Evolutionary conservation across 1,140 invertebrate genomes (phyloP).

Genomic region (Euborellia annulipes): DNA sequence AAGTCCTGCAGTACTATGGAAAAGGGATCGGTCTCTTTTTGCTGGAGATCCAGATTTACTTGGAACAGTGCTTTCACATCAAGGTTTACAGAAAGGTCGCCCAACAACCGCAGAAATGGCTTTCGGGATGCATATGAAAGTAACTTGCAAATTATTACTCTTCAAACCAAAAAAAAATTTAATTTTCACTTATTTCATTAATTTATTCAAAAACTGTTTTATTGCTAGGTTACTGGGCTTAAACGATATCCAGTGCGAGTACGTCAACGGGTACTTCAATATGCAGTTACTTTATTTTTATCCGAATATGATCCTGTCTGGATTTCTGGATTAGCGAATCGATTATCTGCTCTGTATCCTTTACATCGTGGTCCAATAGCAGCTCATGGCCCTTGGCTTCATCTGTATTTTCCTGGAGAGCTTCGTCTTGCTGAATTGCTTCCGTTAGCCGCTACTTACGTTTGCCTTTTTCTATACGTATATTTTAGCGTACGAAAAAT

Average conservation of each 20-base stretch:
- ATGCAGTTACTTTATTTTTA: slow-evolving; percentile 76
- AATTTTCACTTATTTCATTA: too few species aligned
- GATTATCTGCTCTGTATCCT: slow-evolving; percentile 53
- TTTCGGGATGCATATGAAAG: slow-evolving; percentile 74
- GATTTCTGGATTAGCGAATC: slow-evolving; percentile 44
- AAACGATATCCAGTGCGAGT: slow-evolving; percentile 70
- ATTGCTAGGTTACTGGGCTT: slow-evolving; percentile 55
- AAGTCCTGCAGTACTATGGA: slow-evolving; percentile 89
- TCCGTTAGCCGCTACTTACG: slow-evolving; percentile 66
- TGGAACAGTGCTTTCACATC: slow-evolving; percentile 62
- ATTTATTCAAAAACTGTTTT: too few species aligned
- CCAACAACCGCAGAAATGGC: slow-evolving; percentile 75
- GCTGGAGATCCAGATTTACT: slow-evolving; percentile 60
- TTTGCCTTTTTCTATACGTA: slow-evolving; percentile 76
- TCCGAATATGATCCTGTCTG: slow-evolving; percentile 62
- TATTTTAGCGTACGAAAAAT: slow-evolving; percentile 93
- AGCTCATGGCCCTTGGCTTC: slow-evolving; percentile 28
- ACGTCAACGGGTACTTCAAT: slow-evolving; percentile 70
- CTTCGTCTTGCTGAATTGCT: slow-evolving; percentile 76
- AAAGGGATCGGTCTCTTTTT: slow-evolving; percentile 60
- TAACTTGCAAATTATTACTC: too few species aligned
- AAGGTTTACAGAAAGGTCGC: slow-evolving; percentile 44
- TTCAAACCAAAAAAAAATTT: too few species aligned
- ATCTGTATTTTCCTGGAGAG: slow-evolving; percentile 74
- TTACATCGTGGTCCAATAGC: slow-evolving; percentile 34